These are phyloP conservation scores for Zonitis immaculata DNA, from an alignment of 2,888 invertebrate species.

Conservation along the genomic window DNA sequence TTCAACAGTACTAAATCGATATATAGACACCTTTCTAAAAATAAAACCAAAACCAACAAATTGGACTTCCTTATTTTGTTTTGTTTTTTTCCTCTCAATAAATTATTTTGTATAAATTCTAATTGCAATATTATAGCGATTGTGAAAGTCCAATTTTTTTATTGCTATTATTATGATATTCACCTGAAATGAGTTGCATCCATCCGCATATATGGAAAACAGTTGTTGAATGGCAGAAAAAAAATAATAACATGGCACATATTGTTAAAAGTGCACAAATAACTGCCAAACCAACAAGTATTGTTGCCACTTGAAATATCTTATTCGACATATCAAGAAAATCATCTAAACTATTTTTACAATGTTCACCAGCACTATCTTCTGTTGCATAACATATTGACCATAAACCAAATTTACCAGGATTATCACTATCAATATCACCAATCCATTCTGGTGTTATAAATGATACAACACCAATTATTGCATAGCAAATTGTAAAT, in stretches of 20 bases:
- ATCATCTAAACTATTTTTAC: slow-evolving; percentile 79
- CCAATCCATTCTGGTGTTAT: slow-evolving; percentile 84
- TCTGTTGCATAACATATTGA: slow-evolving; percentile 78
- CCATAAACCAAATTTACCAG: slow-evolving; percentile 91
- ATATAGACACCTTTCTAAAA: not conserved
- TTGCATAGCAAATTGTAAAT: slow-evolving; percentile 94
- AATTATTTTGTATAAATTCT: too few relatives aligned
- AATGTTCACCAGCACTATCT: slow-evolving; percentile 74
- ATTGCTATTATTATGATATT: slow-evolving; percentile 33
- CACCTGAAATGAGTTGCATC: slow-evolving; percentile 94
- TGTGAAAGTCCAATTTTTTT: too few relatives aligned
- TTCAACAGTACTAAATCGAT: not conserved
- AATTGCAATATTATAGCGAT: too few relatives aligned
- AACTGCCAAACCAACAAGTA: slow-evolving; percentile 82
- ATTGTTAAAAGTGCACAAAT: slow-evolving; percentile 81
- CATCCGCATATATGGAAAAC: slow-evolving; percentile 93
- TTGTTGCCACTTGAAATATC: slow-evolving; percentile 81
- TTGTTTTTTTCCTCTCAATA: not conserved
- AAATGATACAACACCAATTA: slow-evolving; percentile 91
- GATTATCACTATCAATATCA: slow-evolving; percentile 78
- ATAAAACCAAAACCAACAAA: not conserved
- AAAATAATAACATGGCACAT: slow-evolving; percentile 83
- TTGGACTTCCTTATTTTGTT: not conserved
- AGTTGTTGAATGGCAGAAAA: slow-evolving; percentile 88
- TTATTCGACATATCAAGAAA: slow-evolving; percentile 72